Evolutionary conservation across 1,140 invertebrate species (phyloP).

Genomic region (Penaeus japonicus): DNA sequence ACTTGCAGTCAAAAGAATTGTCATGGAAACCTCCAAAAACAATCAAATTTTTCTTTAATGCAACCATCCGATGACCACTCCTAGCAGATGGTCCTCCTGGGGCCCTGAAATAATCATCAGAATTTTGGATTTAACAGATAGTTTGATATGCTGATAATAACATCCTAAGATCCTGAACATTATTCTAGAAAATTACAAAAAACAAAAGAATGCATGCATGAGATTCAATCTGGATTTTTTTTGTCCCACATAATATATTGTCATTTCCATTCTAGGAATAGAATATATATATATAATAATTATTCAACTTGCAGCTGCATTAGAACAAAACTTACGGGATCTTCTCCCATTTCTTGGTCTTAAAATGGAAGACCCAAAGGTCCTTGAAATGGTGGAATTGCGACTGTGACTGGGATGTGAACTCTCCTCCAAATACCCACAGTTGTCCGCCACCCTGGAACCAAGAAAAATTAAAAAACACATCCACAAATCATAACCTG

Average conservation of each 20-base stretch:
- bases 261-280: no score
- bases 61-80: conserved; percentile 64
- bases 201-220: no score
- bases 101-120: background rate
- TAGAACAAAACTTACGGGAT: conserved; percentile 68
- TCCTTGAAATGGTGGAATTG: conserved; percentile 95
- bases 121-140: background rate
- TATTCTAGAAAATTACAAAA: no score
- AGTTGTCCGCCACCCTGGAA: conserved; percentile 77
- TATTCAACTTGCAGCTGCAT: background rate
- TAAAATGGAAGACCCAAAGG: conserved; percentile 85
- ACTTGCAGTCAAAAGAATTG: conserved; percentile 85
- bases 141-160: no score
- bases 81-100: conserved; percentile 61
- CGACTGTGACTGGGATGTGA: conserved; percentile 84
- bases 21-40: conserved; percentile 94
- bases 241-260: no score
- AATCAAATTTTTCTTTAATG: conserved; percentile 79
- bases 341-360: conserved; percentile 88
- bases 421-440: conserved; percentile 91
- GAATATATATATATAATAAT: no score
- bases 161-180: no score
- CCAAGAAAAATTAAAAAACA: no score
- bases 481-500: no score
- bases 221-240: no score